Evolutionary conservation across 2,113 vertebrate genomes (phyloP).

Genomic region (Sclerurus mexicanus): DNA sequence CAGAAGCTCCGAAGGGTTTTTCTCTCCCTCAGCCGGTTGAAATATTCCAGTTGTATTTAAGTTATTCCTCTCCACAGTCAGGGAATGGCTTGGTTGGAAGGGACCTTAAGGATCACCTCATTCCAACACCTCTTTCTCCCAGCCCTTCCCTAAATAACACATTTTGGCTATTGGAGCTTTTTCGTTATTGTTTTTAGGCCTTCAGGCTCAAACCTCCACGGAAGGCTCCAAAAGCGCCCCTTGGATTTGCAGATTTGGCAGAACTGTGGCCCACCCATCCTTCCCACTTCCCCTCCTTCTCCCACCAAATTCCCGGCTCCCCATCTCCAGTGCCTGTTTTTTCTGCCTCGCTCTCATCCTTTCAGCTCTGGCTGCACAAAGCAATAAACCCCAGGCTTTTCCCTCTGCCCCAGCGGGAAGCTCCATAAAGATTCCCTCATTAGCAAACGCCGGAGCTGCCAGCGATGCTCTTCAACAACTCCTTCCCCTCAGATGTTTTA

Average conservation of each 20-base stretch:
- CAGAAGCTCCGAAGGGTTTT: neutral
- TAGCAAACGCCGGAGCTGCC: neutral
- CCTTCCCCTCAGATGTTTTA: neutral
- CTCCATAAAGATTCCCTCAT: constrained; percentile 4
- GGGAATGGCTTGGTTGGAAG: neutral
- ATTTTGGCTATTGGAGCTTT: neutral
- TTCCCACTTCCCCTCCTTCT: neutral
- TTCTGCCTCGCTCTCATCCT: neutral
- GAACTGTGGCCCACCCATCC: neutral
- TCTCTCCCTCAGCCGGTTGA: neutral
- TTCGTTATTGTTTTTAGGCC: neutral
- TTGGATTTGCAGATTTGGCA: no score
- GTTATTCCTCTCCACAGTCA: neutral
- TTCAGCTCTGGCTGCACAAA: neutral
- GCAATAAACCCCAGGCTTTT: neutral
- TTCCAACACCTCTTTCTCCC: neutral
- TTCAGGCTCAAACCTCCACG: neutral
- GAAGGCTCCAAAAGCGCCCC: no score
- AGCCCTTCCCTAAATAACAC: neutral
- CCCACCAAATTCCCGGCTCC: neutral
- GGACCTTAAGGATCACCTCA: neutral
- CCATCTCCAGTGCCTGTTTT: neutral
- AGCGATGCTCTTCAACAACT: neutral
- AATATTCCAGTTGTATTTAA: neutral
- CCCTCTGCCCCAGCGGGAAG: neutral